Evolutionary conservation across 2,113 vertebrate genomes (phyloP).

Genomic region (Cryptomyrus ogoouensis): DNA sequence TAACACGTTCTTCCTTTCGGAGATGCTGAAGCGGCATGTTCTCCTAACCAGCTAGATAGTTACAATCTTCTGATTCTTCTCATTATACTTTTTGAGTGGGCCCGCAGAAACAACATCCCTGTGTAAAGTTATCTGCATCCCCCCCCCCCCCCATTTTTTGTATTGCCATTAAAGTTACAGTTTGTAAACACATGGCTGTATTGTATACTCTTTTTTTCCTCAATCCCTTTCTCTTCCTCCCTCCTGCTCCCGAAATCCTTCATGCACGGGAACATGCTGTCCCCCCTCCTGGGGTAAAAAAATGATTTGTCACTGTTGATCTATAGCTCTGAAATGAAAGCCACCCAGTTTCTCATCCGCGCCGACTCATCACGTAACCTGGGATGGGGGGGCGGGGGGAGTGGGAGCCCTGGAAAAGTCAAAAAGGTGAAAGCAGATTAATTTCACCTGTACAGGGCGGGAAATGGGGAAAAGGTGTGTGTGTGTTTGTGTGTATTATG

Average conservation of each 20-base stretch:
- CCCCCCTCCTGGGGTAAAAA: background rate
- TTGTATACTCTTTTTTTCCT: background rate
- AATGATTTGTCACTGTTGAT: slow-evolving; percentile 14
- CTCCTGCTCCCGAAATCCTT: background rate
- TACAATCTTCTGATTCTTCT: background rate
- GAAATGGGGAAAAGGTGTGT: background rate
- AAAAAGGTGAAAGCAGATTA: no score
- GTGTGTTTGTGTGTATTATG: background rate
- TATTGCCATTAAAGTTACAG: background rate
- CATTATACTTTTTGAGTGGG: background rate
- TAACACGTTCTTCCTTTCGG: background rate
- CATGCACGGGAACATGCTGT: background rate
- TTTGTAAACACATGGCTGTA: background rate
- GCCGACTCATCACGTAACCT: background rate
- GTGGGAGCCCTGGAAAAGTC: background rate
- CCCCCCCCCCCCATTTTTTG: background rate
- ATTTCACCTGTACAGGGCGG: background rate
- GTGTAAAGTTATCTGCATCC: background rate
- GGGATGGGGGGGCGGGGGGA: background rate
- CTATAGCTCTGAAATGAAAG: slow-evolving; percentile 10
- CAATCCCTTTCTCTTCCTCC: background rate
- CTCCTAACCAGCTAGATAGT: background rate
- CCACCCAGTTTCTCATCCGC: background rate
- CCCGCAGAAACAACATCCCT: background rate
- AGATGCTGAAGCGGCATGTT: background rate